Percentiles rank a stretch among this genome's conserved stretches.
These are phyloP conservation scores for Festucalex cinctus DNA, from an alignment of 2,113 vertebrate species.

Conservation along the genomic window DNA sequence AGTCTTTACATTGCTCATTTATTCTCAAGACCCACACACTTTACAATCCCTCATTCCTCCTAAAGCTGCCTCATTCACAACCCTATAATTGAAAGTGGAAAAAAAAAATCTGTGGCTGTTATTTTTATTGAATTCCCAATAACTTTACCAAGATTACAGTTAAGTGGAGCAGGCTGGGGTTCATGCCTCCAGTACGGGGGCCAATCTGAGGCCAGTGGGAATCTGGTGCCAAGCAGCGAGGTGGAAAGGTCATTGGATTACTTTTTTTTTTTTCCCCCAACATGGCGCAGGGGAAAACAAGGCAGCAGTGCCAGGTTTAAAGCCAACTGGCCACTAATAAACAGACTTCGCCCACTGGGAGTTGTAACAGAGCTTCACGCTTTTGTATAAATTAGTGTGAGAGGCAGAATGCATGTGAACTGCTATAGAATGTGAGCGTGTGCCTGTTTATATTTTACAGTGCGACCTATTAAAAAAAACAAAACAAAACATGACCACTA, in stretches of 20 bases:
- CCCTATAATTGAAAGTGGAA: slow-evolving; percentile 62
- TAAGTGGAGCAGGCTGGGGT: slow-evolving; percentile 42
- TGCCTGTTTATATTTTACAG: slow-evolving; percentile 4
- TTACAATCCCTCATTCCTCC: slow-evolving; percentile 7
- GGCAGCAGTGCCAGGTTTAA: slow-evolving; percentile 49
- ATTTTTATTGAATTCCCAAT: slow-evolving; percentile 65
- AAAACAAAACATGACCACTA: slow-evolving; percentile 26
- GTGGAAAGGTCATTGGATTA: slow-evolving; percentile 41
- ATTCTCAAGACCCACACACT: slow-evolving; percentile 23
- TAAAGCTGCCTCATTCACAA: slow-evolving; percentile 37
- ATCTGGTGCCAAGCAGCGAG: slow-evolving; percentile 42
- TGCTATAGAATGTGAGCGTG: background rate
- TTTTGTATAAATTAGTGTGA: slow-evolving; percentile 3
- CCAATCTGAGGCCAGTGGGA: slow-evolving; percentile 36
- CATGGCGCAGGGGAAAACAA: slow-evolving; percentile 43
- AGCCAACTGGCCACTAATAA: slow-evolving; percentile 58
- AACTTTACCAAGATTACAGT: slow-evolving; percentile 47
- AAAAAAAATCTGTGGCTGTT: slow-evolving; percentile 56
- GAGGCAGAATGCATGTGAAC: background rate
- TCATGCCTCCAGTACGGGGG: slow-evolving; percentile 29
- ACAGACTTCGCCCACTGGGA: slow-evolving; percentile 44
- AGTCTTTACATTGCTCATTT: slow-evolving; percentile 15
- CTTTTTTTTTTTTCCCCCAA: slow-evolving; percentile 23
- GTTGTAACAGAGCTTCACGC: slow-evolving; percentile 19
- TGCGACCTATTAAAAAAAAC: background rate